These are phyloP conservation scores for Lepidocyrtinus sp. DNA, from an alignment of 2,888 invertebrate genomes.

Conservation along the genomic window DNA sequence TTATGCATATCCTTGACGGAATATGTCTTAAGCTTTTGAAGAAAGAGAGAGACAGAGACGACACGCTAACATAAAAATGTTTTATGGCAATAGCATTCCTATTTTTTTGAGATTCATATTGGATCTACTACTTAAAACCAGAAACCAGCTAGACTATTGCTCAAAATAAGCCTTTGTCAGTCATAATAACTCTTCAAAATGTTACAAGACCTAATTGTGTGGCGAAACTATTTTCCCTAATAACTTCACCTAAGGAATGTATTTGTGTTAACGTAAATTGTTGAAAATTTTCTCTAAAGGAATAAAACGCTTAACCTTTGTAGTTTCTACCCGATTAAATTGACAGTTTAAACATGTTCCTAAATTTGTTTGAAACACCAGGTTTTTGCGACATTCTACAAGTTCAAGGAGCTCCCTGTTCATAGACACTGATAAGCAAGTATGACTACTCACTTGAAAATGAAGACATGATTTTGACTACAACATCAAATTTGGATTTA, in stretches of 20 bases:
- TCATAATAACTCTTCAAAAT: constrained; percentile 44
- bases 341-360: too few relatives aligned
- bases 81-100: constrained; percentile 12
- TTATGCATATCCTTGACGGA: constrained; percentile 32
- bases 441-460: constrained; percentile 4
- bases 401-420: too few relatives aligned
- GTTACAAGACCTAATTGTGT: constrained; percentile 8
- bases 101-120: constrained; percentile 5
- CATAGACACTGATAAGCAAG: too few relatives aligned
- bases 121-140: neutral
- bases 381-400: too few relatives aligned
- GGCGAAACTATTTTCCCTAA: too few relatives aligned
- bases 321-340: too few relatives aligned
- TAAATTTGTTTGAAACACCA: too few relatives aligned
- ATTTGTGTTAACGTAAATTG: too few relatives aligned
- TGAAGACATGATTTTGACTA: constrained; percentile 6
- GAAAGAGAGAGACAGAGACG: constrained; percentile 18
- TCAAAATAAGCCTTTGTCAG: constrained; percentile 33
- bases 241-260: too few relatives aligned
- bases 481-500: neutral
- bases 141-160: too few relatives aligned
- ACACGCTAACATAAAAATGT: constrained; percentile 14
- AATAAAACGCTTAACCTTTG: too few relatives aligned
- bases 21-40: constrained; percentile 22
- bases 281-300: too few relatives aligned